Evolutionary conservation across 2,888 invertebrate species (phyloP), one percentile per base, ranked within the genome.

Genomic region (Andrena camellia): DNA sequence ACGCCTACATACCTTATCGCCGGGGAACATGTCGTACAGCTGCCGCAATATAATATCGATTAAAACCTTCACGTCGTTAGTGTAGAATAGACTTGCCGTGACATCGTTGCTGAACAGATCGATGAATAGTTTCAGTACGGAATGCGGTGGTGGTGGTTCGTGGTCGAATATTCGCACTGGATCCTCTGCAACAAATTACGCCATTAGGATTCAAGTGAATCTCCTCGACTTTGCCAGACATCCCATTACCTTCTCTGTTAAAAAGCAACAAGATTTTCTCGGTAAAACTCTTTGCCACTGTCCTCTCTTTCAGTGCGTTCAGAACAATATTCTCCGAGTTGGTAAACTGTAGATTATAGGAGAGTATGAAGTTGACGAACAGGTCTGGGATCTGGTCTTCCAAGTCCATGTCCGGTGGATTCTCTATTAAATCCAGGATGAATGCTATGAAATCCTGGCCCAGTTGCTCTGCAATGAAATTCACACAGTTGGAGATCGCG

Each of bases 11-110:
- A 98, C 97, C 95, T 95, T 95, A 93, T 99, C 98, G 33, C 98
- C 98, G 5, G 98, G 96, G 60, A 98, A 97, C 83, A 99, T 95
- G 94, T 99, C 99, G 2, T 98, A 97, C 33, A 99, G 95, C 94
- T 98, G 98, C 67, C 99, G 95, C 69, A 98, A 97, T 73, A 99
- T 96, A 91, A 99, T 99, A 93, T 99, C 99, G 83, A 99, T 97
- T 78, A 99, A 96, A 60, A 99, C 99, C 94, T 97, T 98, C 59
- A 97, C 97, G 93, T 99, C 99, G 92, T 99, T 99, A 0, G 98
- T 98, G 94, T 99, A 99, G 94, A 99, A 98, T 84, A 99, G 95
- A 87, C 96, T 96, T 0, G 99, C 97, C 0, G 98, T 98, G 85
- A 96, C 95, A 86, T 96, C 95, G 88, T 96, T 96, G 83, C 96